Conservation (phyloP, 2,113 vertebrate species). For the Callorhinus ursinus region DNA sequence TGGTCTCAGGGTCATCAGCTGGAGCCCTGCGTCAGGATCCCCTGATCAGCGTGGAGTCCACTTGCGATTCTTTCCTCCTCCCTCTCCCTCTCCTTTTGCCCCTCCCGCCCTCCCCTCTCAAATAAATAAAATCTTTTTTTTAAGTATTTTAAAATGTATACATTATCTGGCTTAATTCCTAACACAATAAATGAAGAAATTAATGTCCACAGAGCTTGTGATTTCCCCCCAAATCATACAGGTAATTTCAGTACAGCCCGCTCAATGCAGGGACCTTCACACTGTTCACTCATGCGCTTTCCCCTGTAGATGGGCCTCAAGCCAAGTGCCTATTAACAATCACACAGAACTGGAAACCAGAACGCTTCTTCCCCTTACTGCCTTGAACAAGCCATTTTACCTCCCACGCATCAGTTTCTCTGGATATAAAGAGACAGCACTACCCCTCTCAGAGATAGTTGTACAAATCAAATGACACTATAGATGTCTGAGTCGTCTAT, state of each 20-base stretch:
- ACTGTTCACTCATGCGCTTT: neutral
- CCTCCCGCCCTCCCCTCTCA: neutral
- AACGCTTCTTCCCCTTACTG: neutral
- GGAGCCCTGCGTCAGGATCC: neutral
- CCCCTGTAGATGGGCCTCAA: neutral
- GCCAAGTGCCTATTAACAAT: neutral
- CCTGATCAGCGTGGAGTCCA: neutral
- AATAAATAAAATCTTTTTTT: neutral
- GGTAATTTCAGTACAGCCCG: neutral
- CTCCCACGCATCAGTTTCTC: neutral
- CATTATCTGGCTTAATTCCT: neutral
- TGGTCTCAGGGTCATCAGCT: neutral
- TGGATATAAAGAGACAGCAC: neutral
- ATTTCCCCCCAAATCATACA: neutral
- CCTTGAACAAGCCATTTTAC: neutral
- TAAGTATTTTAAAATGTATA: neutral
- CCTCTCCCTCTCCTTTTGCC: neutral
- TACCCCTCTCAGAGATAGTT: neutral
- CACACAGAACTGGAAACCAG: neutral
- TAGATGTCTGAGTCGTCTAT: neutral
- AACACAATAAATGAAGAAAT: neutral
- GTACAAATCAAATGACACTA: neutral
- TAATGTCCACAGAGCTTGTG: neutral
- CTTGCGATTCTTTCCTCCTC: neutral
- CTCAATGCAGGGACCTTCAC: neutral